Base-by-base conservation (phyloP, 2,113 vertebrate species). In the Carassius gibelio region DNA sequence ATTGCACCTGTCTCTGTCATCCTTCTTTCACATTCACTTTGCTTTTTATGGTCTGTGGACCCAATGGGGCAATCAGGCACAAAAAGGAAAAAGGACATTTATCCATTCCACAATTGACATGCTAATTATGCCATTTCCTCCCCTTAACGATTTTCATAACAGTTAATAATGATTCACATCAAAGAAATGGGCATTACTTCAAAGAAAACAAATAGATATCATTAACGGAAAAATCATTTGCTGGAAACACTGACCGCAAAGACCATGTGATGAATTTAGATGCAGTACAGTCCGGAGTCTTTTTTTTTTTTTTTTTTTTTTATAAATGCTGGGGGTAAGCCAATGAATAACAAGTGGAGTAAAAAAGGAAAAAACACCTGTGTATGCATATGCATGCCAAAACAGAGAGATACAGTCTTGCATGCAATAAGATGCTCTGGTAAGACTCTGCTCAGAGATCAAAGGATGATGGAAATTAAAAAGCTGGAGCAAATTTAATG, bases 131-230 rank as follows among this genome's bases (percentile, higher is more conserved):
- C 83, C 11, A 36, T 83, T 84, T 82, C 79, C 45, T 62, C 66
- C 75, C 71, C n/a, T 30, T 59, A 81, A n/a, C 2, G 21, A 68
- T 68, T 68, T 84, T 55, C 62, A 66, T 74, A 78, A 64, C 21
- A 78, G 64, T 87, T 84, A 87, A 83, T 85, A 89, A 85, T 68
- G 26, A 79, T 75, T 59, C 57, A 77, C 74, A 78, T 87, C 80
- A 87, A 82, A 86, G 64, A 83, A 84, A 83, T 52, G 52, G 57
- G n/a, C 48, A 77, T 71, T 87, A 83, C 57, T 71, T 75, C 76
- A 75, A 79, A 69, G 59, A 61, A 68, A 68, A 82, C 66, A 83
- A 88, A 82, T 69, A 72, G 62, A 71, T 23, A 21, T 50, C 48
- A 77, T 87, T 77, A 85, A 9, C 36, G 7, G 8, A 84, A 84